phyloP scores from a whole-genome alignment of 2,797 vertebrate genomes.

The Chelidonichthys spinosus region DNA sequence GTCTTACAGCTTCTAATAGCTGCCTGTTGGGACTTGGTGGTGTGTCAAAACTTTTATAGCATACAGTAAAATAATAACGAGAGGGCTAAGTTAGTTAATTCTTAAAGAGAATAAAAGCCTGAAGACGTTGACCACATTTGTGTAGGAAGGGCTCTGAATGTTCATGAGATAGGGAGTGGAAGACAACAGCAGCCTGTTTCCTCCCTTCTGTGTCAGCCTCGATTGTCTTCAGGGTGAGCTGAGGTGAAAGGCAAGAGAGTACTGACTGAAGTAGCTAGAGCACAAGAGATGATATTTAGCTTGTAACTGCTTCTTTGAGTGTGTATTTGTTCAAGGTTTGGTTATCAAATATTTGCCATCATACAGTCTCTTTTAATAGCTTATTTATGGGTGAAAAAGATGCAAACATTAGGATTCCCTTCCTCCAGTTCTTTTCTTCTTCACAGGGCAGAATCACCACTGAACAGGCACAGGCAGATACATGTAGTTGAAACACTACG shows the following conservation, averaged over 20 bases:
- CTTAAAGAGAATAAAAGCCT: neutral
- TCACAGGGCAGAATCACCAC: neutral
- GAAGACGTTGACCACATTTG: neutral
- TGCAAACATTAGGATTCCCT: neutral
- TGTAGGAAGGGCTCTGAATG: neutral
- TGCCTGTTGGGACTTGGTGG: neutral
- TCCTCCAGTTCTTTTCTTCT: neutral
- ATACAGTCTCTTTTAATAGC: neutral
- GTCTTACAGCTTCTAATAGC: neutral
- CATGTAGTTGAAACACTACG: neutral
- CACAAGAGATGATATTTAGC: neutral
- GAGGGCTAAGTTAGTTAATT: neutral
- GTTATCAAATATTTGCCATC: neutral
- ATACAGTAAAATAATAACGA: neutral
- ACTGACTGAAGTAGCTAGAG: neutral
- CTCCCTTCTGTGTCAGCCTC: constrained; percentile 10
- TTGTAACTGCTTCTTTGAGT: neutral
- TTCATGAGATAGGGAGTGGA: neutral
- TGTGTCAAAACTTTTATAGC: neutral
- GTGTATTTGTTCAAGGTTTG: neutral
- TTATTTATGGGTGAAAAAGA: neutral
- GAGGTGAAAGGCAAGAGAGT: constrained; percentile 33
- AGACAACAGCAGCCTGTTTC: constrained; percentile 47
- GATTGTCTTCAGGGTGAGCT: constrained; percentile 42
- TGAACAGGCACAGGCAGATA: neutral